Conservation (phyloP, 2,797 vertebrate species). For the Pseudochaenichthys georgianus region DNA sequence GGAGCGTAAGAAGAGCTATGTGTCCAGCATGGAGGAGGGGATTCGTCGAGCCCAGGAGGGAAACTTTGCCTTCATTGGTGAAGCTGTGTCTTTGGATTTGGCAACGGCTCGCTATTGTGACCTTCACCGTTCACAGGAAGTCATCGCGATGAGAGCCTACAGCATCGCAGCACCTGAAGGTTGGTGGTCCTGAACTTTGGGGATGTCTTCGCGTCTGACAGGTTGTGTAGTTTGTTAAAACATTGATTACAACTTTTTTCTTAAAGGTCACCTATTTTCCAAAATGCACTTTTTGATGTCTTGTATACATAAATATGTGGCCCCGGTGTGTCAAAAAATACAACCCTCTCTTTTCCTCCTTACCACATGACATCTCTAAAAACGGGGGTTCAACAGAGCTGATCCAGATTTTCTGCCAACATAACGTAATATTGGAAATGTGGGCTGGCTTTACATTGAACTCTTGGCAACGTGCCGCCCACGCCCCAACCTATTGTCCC, state of each 20-base stretch:
- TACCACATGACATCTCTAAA: too few species aligned
- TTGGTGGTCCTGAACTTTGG: conserved; percentile 56
- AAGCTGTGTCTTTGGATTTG: conserved; percentile 88
- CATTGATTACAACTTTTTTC: not conserved
- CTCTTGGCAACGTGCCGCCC: too few species aligned
- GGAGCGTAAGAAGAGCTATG: conserved; percentile 86
- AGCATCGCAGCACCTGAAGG: conserved; percentile 86
- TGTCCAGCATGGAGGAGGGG: conserved; percentile 84
- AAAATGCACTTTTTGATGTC: too few species aligned
- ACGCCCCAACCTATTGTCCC: too few species aligned
- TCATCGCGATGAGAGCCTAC: conserved; percentile 86
- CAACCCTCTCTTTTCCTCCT: too few species aligned
- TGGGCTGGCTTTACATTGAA: too few species aligned
- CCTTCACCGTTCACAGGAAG: conserved; percentile 82
- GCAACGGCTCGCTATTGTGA: conserved; percentile 86
- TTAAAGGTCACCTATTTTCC: too few species aligned
- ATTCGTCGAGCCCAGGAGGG: conserved; percentile 83
- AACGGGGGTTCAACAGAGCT: too few species aligned
- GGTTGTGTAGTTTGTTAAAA: not conserved
- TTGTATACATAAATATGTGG: too few species aligned
- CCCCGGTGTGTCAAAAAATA: too few species aligned
- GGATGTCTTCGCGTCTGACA: not conserved
- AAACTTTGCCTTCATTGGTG: conserved; percentile 91
- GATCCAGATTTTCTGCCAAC: too few species aligned
- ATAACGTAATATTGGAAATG: too few species aligned